Percentiles rank a stretch among this genome's conserved stretches.
Evolutionary conservation across 2,888 invertebrate genomes (phyloP).

Genomic region (Panzeria rudis): DNA sequence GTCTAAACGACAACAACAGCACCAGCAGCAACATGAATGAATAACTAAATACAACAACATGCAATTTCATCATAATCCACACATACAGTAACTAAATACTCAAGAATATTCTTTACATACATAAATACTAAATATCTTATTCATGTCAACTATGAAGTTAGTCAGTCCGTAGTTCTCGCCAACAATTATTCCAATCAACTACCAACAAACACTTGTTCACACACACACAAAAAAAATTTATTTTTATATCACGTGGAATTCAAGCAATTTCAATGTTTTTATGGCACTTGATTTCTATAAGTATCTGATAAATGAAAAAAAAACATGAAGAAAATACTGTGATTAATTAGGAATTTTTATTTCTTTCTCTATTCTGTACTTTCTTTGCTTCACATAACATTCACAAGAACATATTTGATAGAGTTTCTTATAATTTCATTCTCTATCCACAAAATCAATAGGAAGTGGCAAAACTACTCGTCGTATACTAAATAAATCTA

Average conservation of each 20-base stretch:
- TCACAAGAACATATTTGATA: slow-evolving; percentile 8
- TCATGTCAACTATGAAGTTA: slow-evolving; percentile 27
- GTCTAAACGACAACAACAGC: background rate
- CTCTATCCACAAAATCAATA: slow-evolving; percentile 38
- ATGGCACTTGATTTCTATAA: slow-evolving; percentile 25
- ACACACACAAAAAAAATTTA: slow-evolving; percentile 29
- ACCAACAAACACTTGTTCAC: slow-evolving; percentile 34
- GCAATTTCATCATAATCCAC: slow-evolving; percentile 46
- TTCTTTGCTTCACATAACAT: slow-evolving; percentile 30
- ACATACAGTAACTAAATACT: slow-evolving; percentile 34
- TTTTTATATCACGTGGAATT: slow-evolving; percentile 50
- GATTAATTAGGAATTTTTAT: slow-evolving; percentile 47
- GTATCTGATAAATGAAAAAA: background rate
- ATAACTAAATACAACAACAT: slow-evolving; percentile 13
- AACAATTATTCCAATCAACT: slow-evolving; percentile 48
- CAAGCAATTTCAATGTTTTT: slow-evolving; percentile 44
- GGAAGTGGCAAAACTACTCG: slow-evolving; percentile 64
- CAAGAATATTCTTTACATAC: background rate
- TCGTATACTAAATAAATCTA: slow-evolving; percentile 52
- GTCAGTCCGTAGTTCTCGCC: slow-evolving; percentile 5
- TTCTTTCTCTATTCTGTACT: background rate
- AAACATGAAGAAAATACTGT: slow-evolving; percentile 20
- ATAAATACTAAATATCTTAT: slow-evolving; percentile 9
- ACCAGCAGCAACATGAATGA: background rate
- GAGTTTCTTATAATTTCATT: slow-evolving; percentile 53